phyloP scores from a whole-genome alignment of 2,113 vertebrate genomes.

The Cranoglanis bouderius region DNA sequence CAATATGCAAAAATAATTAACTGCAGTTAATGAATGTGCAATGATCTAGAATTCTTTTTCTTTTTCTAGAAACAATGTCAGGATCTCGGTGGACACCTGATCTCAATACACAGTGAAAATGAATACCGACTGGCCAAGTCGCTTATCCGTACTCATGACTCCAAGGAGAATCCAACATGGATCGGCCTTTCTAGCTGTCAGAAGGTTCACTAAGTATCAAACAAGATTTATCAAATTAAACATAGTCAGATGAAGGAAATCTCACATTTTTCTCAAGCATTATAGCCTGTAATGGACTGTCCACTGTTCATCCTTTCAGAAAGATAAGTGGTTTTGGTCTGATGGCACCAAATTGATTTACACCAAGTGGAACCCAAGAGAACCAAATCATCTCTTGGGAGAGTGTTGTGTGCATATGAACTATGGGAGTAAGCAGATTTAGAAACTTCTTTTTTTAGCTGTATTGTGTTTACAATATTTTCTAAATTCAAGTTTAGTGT shows the following conservation, averaged over 20 bases:
- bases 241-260: neutral
- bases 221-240: neutral
- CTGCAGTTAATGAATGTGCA: neutral
- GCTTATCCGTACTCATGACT: conserved; percentile 20
- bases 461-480: neutral
- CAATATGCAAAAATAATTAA: neutral
- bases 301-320: neutral
- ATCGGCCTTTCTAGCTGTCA: conserved; percentile 13
- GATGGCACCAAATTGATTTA: conserved; percentile 14
- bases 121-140: conserved; percentile 12
- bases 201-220: neutral
- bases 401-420: conserved; percentile 33
- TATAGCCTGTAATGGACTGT: neutral
- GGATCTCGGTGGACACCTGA: conserved; percentile 17
- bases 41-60: neutral
- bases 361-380: conserved; percentile 6
- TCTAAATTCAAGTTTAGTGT: neutral
- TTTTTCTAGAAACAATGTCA: conserved; percentile 1
- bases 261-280: neutral
- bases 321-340: conserved; percentile 5
- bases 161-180: conserved; percentile 6
- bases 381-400: neutral
- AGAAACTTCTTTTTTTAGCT: neutral
- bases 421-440: neutral
- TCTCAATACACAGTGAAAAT: conserved; percentile 25